A percentile compares a stretch with the other conserved stretches of the same genome.
Conservation (phyloP, 2,888 invertebrate species). For the Drosophila peninsularis region DNA sequence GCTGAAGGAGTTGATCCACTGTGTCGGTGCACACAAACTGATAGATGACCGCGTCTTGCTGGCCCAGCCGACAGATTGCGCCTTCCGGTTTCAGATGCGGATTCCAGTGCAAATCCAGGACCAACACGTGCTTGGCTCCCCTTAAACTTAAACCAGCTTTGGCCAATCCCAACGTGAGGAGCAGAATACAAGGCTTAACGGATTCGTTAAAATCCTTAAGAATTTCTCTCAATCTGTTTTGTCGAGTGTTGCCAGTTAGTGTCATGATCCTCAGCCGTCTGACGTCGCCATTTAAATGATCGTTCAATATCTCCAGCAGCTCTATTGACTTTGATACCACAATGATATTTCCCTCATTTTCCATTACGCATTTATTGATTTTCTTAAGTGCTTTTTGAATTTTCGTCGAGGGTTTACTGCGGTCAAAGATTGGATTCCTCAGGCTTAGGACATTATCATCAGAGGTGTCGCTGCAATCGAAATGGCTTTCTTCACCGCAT, state of each 20-base stretch:
- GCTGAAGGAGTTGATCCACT: not conserved
- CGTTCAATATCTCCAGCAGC: not conserved
- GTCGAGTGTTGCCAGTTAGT: not conserved
- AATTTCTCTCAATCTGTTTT: not conserved
- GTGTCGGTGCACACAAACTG: not conserved
- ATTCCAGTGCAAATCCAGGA: slow-evolving; percentile 9
- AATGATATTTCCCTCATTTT: not conserved
- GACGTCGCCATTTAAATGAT: not conserved
- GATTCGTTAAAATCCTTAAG: not conserved
- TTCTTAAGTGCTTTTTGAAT: not conserved
- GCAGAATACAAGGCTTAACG: not conserved
- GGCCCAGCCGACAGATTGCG: not conserved
- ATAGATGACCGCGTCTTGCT: not conserved
- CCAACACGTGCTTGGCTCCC: not conserved
- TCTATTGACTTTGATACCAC: not conserved
- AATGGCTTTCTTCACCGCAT: not conserved
- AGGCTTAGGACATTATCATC: not conserved
- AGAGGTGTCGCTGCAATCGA: not conserved
- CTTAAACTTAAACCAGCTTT: not conserved
- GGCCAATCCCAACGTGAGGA: not conserved
- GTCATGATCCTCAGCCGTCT: not conserved
- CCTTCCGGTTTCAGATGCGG: not conserved
- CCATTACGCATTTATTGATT: not conserved
- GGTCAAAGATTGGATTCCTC: not conserved
- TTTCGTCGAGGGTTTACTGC: not conserved